A percentile compares a stretch with the other conserved stretches of the same genome.
Conservation (phyloP, 2,113 vertebrate species). For the Chaetops frenatus region DNA sequence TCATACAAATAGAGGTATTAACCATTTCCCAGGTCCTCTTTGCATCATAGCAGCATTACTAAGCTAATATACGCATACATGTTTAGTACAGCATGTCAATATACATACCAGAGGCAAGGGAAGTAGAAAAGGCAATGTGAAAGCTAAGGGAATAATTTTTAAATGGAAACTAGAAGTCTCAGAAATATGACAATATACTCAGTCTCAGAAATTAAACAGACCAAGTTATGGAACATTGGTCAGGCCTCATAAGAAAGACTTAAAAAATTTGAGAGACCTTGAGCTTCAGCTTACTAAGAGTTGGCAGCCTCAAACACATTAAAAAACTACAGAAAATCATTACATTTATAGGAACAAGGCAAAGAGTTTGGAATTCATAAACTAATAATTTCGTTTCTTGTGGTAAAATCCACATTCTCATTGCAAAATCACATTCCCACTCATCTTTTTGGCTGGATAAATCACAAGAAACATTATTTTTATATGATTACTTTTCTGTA, state of each 20-base stretch:
- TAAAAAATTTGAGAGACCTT: not conserved
- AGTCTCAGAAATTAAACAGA: not conserved
- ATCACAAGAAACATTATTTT: not conserved
- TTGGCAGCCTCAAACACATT: not conserved
- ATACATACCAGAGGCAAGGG: not conserved
- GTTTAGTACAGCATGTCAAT: not conserved
- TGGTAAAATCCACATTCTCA: not conserved
- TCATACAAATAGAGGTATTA: not conserved
- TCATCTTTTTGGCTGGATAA: not conserved
- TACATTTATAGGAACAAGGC: not conserved
- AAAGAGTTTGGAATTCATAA: not conserved
- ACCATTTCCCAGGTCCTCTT: not conserved
- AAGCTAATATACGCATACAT: not conserved
- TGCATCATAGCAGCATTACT: not conserved
- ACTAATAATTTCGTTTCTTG: not conserved
- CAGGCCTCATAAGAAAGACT: not conserved
- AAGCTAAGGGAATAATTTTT: not conserved
- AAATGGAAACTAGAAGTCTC: not conserved
- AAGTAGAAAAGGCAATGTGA: not conserved
- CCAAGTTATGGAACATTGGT: not conserved
- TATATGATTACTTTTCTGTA: not conserved
- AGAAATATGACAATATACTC: not conserved
- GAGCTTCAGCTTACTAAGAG: not conserved
- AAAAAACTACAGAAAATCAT: not conserved
- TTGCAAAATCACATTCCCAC: not conserved